Evolutionary conservation across 2,797 vertebrate species (phyloP).

Genomic region (Gallinago stenura): DNA sequence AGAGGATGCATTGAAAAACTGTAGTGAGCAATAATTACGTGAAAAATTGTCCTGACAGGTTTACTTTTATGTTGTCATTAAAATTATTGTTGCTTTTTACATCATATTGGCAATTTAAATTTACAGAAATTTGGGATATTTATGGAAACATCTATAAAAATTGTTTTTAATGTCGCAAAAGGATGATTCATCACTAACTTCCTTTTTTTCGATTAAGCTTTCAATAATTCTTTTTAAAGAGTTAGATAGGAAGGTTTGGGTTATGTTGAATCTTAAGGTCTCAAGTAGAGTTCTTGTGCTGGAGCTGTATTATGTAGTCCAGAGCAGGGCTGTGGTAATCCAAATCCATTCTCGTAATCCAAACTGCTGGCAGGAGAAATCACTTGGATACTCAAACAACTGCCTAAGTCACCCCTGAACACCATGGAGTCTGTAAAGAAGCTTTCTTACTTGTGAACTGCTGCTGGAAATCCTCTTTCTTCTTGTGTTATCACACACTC

Average conservation of each 20-base stretch:
- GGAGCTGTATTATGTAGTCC: neutral
- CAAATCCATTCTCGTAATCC: neutral
- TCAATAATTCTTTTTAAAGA: neutral
- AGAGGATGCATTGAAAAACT: neutral
- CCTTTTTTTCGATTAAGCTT: neutral
- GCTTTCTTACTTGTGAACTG: neutral
- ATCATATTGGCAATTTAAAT: neutral
- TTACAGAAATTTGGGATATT: neutral
- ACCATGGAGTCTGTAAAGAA: neutral
- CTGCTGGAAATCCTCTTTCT: neutral
- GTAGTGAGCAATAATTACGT: neutral
- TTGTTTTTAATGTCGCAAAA: neutral
- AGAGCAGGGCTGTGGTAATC: neutral
- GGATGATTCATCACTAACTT: neutral
- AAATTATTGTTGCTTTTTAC: neutral
- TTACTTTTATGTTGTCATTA: neutral
- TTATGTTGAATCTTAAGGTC: neutral
- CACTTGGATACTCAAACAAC: neutral
- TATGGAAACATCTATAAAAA: neutral
- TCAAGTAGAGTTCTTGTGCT: neutral
- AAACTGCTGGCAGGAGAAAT: neutral
- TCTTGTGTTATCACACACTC: neutral
- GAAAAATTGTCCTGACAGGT: neutral
- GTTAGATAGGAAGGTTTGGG: neutral
- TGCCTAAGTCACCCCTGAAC: neutral